Evolutionary conservation across 1,140 invertebrate species (phyloP).

Genomic region (Heliconius nattereri): DNA sequence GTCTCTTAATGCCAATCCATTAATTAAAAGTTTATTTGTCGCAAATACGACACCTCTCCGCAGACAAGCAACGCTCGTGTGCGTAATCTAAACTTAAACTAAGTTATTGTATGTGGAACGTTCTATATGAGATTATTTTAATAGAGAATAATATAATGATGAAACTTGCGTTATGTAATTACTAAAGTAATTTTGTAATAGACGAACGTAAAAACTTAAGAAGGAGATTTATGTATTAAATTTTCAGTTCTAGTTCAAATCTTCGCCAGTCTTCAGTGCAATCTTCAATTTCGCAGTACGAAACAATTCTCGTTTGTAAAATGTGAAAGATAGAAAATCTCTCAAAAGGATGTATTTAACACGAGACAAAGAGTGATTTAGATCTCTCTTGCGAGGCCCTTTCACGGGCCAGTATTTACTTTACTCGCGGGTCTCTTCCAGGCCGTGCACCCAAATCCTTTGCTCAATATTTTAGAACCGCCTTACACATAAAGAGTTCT

Average conservation of each 20-base stretch:
- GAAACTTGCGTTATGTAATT: constrained; percentile 22
- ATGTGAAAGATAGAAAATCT: constrained; percentile 75
- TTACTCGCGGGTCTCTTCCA: constrained; percentile 61
- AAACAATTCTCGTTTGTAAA: constrained; percentile 63
- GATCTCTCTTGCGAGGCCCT: constrained; percentile 64
- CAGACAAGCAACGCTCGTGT: constrained; percentile 40
- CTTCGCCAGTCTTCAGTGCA: constrained; percentile 24
- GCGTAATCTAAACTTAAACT: constrained; percentile 39
- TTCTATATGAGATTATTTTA: constrained; percentile 37
- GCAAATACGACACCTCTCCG: constrained; percentile 42
- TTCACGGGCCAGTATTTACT: constrained; percentile 74
- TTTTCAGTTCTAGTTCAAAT: not conserved
- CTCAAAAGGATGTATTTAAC: constrained; percentile 76
- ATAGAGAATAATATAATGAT: constrained; percentile 21
- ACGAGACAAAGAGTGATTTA: constrained; percentile 78
- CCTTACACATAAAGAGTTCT: constrained; percentile 32
- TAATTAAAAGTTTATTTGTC: constrained; percentile 76
- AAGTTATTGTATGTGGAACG: constrained; percentile 37
- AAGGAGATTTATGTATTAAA: not conserved
- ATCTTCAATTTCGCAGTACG: constrained; percentile 55
- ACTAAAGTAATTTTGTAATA: constrained; percentile 25
- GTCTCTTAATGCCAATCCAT: constrained; percentile 69
- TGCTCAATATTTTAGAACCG: constrained; percentile 56
- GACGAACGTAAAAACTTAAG: not conserved
- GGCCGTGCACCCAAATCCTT: constrained; percentile 56